Evolutionary conservation across 2,113 vertebrate genomes (phyloP).

Genomic region (Odontesthes bonariensis): DNA sequence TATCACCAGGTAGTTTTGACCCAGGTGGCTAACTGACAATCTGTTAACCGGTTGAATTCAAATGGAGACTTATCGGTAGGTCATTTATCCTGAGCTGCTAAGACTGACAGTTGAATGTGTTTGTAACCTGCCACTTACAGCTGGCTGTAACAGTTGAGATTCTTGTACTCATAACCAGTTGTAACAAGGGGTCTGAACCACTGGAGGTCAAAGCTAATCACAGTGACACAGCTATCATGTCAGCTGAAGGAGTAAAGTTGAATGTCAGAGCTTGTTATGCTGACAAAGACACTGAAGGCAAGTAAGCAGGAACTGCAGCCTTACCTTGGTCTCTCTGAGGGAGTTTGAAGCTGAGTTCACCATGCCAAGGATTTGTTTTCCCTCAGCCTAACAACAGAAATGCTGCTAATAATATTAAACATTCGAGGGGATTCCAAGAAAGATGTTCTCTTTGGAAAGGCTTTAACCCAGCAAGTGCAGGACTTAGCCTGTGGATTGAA

Average conservation of each 20-base stretch:
- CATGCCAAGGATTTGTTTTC: constrained; percentile 25
- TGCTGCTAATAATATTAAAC: constrained; percentile 5
- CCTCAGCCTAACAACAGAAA: constrained; percentile 19
- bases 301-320: constrained; percentile 33
- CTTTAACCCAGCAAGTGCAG: not conserved
- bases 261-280: constrained; percentile 65
- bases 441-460: not conserved
- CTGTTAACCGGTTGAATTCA: constrained; percentile 8
- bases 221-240: constrained; percentile 51
- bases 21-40: not conserved
- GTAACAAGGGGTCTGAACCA: constrained; percentile 59
- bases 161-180: constrained; percentile 66
- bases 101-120: constrained; percentile 16
- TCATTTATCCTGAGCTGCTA: constrained; percentile 17
- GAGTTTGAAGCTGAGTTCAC: constrained; percentile 14
- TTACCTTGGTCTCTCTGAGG: constrained; percentile 24
- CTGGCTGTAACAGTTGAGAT: constrained; percentile 40
- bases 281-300: constrained; percentile 20
- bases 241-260: constrained; percentile 38
- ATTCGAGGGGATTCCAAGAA: not conserved
- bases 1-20: not conserved
- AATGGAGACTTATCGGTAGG: not conserved
- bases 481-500: not conserved
- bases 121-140: constrained; percentile 38
- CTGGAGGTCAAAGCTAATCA: constrained; percentile 69